phyloP scores from a whole-genome alignment of 64 coral and sea anemone species.

The Porites lutea region DNA sequence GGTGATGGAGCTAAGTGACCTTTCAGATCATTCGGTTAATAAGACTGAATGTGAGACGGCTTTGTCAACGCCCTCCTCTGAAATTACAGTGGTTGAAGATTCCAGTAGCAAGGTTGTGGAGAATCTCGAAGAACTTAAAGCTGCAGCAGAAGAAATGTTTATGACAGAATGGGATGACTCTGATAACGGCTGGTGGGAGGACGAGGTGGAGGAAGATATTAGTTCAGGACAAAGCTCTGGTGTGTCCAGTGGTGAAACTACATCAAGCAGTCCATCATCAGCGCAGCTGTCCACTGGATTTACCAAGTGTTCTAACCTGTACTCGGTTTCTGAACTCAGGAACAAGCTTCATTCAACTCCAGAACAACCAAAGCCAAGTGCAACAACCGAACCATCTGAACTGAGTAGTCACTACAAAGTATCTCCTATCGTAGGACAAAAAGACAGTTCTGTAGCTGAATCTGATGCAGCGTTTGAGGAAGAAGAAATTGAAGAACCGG shows the following conservation, averaged over 20 bases:
- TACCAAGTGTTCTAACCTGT: slow-evolving; percentile 36
- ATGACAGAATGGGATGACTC: slow-evolving; percentile 39
- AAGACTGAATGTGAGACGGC: background rate
- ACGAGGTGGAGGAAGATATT: background rate
- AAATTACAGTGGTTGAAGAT: background rate
- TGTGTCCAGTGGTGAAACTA: slow-evolving; percentile 10
- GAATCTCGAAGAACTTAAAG: slow-evolving; percentile 54
- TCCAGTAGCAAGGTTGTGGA: background rate
- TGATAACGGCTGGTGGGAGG: slow-evolving; percentile 19
- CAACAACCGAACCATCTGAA: background rate
- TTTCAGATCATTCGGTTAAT: background rate
- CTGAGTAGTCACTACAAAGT: background rate
- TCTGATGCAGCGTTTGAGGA: background rate
- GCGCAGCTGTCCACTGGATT: background rate
- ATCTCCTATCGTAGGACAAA: background rate
- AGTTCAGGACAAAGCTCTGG: background rate
- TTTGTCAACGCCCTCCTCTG: background rate
- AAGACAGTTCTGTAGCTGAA: background rate
- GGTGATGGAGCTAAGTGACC: background rate
- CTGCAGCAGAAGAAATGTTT: slow-evolving; percentile 59
- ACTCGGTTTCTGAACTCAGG: background rate
- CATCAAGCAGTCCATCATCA: slow-evolving; percentile 3
- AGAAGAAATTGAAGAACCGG: slow-evolving; percentile 8
- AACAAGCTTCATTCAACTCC: background rate
- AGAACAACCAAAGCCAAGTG: background rate